Conservation (phyloP, 2,113 vertebrate genomes). For the Cisticola juncidis region DNA sequence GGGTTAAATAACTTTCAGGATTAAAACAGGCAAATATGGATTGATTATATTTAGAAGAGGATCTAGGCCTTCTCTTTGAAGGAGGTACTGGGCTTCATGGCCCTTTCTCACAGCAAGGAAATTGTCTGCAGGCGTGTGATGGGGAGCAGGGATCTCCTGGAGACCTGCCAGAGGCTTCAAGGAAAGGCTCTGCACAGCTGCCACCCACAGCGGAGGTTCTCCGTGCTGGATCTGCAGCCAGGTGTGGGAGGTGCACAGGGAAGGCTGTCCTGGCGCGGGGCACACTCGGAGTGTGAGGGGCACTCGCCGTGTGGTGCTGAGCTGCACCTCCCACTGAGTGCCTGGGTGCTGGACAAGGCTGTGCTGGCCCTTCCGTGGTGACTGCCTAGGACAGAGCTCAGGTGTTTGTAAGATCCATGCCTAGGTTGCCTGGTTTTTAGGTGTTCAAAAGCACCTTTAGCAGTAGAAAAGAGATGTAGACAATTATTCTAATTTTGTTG, state of each 20-base stretch:
- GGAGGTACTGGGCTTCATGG: background rate
- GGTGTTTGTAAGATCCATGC: fast-evolving
- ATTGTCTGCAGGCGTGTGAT: background rate
- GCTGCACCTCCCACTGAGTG: fast-evolving
- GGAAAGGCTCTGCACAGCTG: background rate
- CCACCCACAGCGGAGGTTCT: background rate
- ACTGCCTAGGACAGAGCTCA: fast-evolving
- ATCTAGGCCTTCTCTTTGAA: background rate
- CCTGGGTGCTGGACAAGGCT: background rate
- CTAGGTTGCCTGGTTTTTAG: background rate
- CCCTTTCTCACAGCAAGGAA: background rate
- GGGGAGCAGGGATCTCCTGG: background rate
- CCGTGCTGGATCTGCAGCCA: fast-evolving
- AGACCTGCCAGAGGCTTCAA: background rate
- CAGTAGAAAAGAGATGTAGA: background rate
- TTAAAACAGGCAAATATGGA: background rate
- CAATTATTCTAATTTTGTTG: background rate
- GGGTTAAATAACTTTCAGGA: background rate
- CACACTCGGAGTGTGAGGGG: background rate
- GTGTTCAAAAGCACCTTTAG: background rate
- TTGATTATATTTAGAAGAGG: background rate
- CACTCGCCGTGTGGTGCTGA: background rate
- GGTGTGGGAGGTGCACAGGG: background rate
- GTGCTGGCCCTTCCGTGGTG: background rate
- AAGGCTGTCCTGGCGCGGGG: background rate